Evolutionary conservation across 2,797 vertebrate species (phyloP).

Genomic region (Myotis daubentonii): DNA sequence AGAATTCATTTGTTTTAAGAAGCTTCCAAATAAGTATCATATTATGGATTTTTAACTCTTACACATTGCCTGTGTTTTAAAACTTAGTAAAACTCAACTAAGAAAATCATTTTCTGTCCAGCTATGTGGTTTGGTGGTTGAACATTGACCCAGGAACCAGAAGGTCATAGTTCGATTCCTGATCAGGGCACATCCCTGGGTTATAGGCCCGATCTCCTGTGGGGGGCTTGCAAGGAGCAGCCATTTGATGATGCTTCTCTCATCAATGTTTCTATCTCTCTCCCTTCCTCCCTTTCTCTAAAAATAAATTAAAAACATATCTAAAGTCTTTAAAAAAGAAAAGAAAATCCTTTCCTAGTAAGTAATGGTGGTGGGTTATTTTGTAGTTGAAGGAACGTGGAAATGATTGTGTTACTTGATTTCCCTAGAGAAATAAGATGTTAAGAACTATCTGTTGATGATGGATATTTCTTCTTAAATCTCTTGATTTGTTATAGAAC

Average conservation of each 20-base stretch:
- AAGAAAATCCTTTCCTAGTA: slow-evolving; percentile 41
- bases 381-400: slow-evolving; percentile 26
- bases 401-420: neutral
- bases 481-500: slow-evolving; percentile 47
- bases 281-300: no score
- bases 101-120: neutral
- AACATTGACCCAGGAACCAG: no score
- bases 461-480: slow-evolving; percentile 40
- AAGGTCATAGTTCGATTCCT: no score
- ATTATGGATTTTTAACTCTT: slow-evolving; percentile 26
- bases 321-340: neutral
- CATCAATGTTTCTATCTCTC: no score
- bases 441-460: neutral
- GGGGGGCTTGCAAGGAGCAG: no score
- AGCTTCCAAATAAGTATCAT: slow-evolving; percentile 37
- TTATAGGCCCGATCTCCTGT: no score
- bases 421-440: slow-evolving; percentile 18
- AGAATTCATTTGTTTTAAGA: neutral
- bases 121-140: no score
- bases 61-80: neutral
- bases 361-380: neutral
- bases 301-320: no score
- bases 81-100: slow-evolving; percentile 43
- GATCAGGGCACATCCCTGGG: no score
- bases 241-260: no score